phyloP scores from a whole-genome alignment of 2,888 invertebrate species.

The Leucoptera coffeella region DNA sequence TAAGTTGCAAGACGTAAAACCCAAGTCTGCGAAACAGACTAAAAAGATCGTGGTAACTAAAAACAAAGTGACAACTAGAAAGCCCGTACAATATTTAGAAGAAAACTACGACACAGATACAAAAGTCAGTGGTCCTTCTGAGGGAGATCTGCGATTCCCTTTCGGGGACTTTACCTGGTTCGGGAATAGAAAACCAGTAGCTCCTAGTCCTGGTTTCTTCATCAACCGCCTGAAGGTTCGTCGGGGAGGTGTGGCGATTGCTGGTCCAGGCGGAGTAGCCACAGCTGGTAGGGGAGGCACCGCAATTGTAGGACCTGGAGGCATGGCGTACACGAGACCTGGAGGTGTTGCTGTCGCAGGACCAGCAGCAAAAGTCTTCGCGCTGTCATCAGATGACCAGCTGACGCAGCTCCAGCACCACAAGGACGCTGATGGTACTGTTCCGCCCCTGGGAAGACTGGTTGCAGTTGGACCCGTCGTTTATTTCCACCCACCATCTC shows the following conservation, averaged over 20 bases:
- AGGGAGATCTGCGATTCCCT: constrained; percentile 19
- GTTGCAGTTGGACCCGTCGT: constrained; percentile 71
- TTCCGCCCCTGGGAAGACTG: constrained; percentile 56
- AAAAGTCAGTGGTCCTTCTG: constrained; percentile 14
- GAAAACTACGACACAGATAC: constrained; percentile 12
- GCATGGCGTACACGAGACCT: constrained; percentile 68
- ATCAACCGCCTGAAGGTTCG: constrained; percentile 64
- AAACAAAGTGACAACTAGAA: constrained; percentile 8
- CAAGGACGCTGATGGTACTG: constrained; percentile 16
- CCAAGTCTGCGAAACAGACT: constrained; percentile 10
- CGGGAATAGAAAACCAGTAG: constrained; percentile 20
- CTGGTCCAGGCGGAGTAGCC: constrained; percentile 76
- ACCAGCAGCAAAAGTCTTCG: constrained; percentile 64
- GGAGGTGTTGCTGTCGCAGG: constrained; percentile 72
- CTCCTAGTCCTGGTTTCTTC: constrained; percentile 57
- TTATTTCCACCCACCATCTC: constrained; percentile 44
- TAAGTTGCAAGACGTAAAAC: constrained; percentile 13
- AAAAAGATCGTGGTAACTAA: constrained; percentile 15
- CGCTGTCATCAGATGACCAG: constrained; percentile 57
- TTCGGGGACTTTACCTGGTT: constrained; percentile 19
- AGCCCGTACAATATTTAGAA: constrained; percentile 8
- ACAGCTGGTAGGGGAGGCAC: constrained; percentile 75
- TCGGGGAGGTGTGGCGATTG: constrained; percentile 73
- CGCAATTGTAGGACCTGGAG: constrained; percentile 74
- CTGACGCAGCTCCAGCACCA: constrained; percentile 41